phyloP scores from a whole-genome alignment of 2,888 invertebrate genomes.

The Meloe dianella region DNA sequence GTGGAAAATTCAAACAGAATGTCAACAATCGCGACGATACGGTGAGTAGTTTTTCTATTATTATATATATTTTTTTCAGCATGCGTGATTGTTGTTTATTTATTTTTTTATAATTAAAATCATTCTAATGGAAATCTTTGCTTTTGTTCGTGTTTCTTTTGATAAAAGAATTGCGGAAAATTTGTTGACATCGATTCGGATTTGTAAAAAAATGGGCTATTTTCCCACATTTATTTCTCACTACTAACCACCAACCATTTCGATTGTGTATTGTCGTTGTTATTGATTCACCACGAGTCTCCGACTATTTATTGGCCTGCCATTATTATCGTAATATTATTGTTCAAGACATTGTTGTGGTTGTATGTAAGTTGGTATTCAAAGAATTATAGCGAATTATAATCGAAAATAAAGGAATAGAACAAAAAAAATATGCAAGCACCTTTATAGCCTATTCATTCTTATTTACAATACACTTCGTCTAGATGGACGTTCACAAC shows the following conservation, averaged over 20 bases:
- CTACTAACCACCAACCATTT: background rate
- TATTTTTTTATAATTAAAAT: no score
- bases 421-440: background rate
- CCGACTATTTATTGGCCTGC: background rate
- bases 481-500: no score
- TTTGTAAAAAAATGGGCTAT: no score
- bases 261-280: background rate
- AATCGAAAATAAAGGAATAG: no score
- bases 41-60: background rate
- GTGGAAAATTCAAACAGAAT: background rate
- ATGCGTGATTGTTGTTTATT: background rate
- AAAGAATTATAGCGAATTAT: background rate
- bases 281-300: slow-evolving; percentile 8
- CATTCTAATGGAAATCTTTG: background rate
- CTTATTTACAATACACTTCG: background rate
- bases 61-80: background rate
- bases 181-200: no score
- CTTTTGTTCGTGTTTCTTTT: no score
- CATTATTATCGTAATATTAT: background rate
- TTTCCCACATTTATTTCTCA: background rate
- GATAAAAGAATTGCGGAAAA: no score
- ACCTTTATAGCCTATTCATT: background rate
- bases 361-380: background rate
- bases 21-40: background rate
- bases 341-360: background rate